Conservation (phyloP, 35 echinoderm and acorn worm genomes). For the Heliocidaris tuberculata region DNA sequence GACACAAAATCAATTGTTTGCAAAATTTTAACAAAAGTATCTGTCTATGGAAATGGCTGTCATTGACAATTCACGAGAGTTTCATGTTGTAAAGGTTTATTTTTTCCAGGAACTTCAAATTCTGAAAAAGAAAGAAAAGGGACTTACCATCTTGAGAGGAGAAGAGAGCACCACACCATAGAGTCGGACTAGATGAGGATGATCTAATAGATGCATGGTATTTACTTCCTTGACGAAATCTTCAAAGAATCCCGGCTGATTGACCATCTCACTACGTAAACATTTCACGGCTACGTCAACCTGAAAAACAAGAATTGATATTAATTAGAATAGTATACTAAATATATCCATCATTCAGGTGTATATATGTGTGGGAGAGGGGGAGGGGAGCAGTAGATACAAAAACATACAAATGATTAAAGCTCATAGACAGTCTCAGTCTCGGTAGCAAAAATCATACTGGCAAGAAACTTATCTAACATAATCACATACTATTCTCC, state of each 20-base stretch:
- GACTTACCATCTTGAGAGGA: conserved; percentile 87
- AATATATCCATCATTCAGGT: conserved; percentile 6
- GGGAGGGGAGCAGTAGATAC: neutral
- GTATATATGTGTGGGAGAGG: neutral
- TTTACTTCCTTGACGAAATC: conserved; percentile 97
- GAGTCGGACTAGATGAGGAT: conserved; percentile 83
- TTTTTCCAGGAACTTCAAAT: no score
- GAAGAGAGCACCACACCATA: conserved; percentile 84
- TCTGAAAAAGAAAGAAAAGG: neutral
- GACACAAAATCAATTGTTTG: no score
- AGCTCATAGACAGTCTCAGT: no score
- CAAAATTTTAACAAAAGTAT: neutral
- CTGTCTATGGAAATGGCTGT: neutral
- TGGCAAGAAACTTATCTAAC: no score
- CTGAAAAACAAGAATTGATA: conserved; percentile 43
- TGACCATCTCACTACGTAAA: conserved; percentile 77
- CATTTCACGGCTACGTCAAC: conserved; percentile 92
- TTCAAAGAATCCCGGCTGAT: conserved; percentile 94
- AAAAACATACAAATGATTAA: neutral
- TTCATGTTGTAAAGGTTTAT: no score
- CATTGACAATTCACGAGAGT: no score
- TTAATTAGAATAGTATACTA: neutral
- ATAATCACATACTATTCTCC: no score
- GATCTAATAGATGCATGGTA: conserved; percentile 91
- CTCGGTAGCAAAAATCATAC: no score